Conservation (phyloP, 2,113 vertebrate species). For the Aptenodytes forsteri region DNA sequence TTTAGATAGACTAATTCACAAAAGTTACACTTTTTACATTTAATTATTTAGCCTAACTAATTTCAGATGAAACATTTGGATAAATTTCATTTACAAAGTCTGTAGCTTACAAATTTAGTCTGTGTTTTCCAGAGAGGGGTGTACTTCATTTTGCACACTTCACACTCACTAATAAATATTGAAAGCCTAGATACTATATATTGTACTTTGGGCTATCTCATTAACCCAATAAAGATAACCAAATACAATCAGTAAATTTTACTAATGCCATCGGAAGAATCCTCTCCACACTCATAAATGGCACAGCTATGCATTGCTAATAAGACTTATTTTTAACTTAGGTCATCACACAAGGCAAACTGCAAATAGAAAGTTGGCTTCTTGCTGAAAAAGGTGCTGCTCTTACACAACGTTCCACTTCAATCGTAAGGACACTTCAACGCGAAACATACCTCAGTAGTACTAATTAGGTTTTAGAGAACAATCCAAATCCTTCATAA, state of each 20-base stretch:
- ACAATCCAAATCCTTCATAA: not conserved
- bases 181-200: not conserved
- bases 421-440: not conserved
- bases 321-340: slow-evolving; percentile 2
- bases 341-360: not conserved
- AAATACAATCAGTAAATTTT: not conserved
- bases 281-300: not conserved
- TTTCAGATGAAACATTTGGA: not conserved
- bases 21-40: not conserved
- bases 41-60: not conserved
- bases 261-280: not conserved
- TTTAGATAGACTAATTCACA: not conserved
- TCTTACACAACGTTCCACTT: not conserved
- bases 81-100: not conserved
- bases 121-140: not conserved
- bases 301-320: not conserved
- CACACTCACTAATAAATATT: not conserved
- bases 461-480: not conserved
- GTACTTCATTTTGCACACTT: not conserved
- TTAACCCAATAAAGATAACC: not conserved
- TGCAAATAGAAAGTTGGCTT: not conserved
- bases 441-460: not conserved
- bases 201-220: not conserved
- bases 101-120: not conserved
- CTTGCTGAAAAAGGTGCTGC: not conserved